These are phyloP conservation scores for Sarcophaga subvicina DNA, from an alignment of 2,888 invertebrate genomes.

Conservation along the genomic window DNA sequence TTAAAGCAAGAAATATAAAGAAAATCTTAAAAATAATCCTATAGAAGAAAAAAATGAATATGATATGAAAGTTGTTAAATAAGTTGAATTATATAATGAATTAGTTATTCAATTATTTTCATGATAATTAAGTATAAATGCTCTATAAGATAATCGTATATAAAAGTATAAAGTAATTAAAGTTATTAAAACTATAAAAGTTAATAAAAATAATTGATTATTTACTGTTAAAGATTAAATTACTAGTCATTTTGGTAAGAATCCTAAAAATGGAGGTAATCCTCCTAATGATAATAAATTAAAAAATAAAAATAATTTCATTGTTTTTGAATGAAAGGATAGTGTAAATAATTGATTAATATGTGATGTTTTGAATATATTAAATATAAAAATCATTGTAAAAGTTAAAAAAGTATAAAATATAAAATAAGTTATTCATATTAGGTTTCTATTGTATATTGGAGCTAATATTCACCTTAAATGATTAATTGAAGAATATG, in stretches of 20 bases:
- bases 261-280: conserved; percentile 85
- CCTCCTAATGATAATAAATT: conserved; percentile 84
- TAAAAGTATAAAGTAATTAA: conserved; percentile 84
- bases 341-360: conserved; percentile 83
- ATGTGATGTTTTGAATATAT: conserved; percentile 82
- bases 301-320: conserved; percentile 83
- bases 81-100: conserved; percentile 79
- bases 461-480: conserved; percentile 84
- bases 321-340: conserved; percentile 77
- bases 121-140: conserved; percentile 82
- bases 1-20: conserved; percentile 70
- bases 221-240: conserved; percentile 83
- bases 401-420: conserved; percentile 82
- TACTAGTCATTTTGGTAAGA: conserved; percentile 85
- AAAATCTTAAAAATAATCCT: conserved; percentile 75
- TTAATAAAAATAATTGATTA: conserved; percentile 81
- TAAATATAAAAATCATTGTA: conserved; percentile 82
- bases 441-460: conserved; percentile 82
- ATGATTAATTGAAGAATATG: conserved; percentile 86
- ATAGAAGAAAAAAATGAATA: conserved; percentile 74
- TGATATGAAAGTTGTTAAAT: conserved; percentile 72
- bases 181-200: conserved; percentile 82
- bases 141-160: conserved; percentile 83
- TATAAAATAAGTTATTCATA: conserved; percentile 82
- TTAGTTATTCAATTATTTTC: conserved; percentile 82